Conservation (phyloP, 1,140 invertebrate genomes). For the Euborellia annulipes region DNA sequence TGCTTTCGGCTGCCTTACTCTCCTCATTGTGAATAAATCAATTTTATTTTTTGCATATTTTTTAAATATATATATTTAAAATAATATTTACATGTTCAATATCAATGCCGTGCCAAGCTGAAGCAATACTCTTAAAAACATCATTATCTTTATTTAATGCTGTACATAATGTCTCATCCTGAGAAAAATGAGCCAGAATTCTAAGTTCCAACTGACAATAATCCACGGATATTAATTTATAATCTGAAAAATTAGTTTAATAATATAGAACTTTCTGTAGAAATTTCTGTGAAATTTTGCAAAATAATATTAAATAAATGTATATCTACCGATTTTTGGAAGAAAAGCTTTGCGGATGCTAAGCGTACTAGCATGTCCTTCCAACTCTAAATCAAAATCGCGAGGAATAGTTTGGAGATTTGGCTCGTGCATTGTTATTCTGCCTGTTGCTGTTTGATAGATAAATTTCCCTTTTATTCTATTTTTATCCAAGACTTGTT, state of each 20-base stretch:
- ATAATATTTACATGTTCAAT: too few relatives aligned
- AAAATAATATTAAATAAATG: too few relatives aligned
- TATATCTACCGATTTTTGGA: constrained; percentile 36
- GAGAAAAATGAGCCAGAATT: constrained; percentile 77
- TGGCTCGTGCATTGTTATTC: constrained; percentile 82
- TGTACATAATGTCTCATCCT: constrained; percentile 51
- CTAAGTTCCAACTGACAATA: constrained; percentile 92
- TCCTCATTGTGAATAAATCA: too few relatives aligned
- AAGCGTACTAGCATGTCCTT: neutral
- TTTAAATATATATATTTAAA: too few relatives aligned
- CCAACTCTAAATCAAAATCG: constrained; percentile 43
- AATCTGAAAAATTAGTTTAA: constrained; percentile 19
- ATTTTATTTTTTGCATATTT: too few relatives aligned
- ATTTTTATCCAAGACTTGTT: constrained; percentile 20
- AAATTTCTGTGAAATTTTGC: too few relatives aligned
- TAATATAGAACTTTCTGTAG: constrained; percentile 2
- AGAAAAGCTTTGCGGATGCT: constrained; percentile 47
- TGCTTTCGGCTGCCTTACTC: too few relatives aligned
- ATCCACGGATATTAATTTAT: constrained; percentile 69
- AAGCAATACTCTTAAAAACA: constrained; percentile 75
- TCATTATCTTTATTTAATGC: constrained; percentile 61
- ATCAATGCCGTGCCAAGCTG: constrained; percentile 51
- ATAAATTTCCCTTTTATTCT: constrained; percentile 62
- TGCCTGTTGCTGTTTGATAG: constrained; percentile 68
- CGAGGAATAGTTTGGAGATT: constrained; percentile 85